Base-by-base conservation (phyloP, 2,888 invertebrate species). In the Biston stratarius region DNA sequence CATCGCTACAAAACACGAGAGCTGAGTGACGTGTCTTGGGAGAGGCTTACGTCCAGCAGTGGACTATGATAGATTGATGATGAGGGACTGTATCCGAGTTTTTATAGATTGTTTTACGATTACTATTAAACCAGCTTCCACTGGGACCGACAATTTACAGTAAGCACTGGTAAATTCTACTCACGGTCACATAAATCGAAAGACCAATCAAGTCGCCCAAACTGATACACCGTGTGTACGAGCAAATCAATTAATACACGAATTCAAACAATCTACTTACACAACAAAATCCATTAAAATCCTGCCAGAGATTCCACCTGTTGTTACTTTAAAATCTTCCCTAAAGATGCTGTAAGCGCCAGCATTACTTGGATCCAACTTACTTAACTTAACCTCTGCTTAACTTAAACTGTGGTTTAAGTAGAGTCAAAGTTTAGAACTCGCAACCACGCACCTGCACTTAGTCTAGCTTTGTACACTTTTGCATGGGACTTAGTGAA, bases 361-460 rank as follows among this genome's bases (percentile, higher is more conserved):
- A 15, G 24, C 49, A 34, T 49, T 59, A 49, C 59, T 59, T 59
- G 49, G 38, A 36, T 14, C 40, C 49, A 59, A 59, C 59, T 59
- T 59, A 38, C 12, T 10, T 3, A 24, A 24, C 24, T 24, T 24
- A 24, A 24, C 24, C 24, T 24, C 24, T 24, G 24, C 24, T 24
- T 58, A 58, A 57, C 64, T 63, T 62, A 66, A 59, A 64, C 62
- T 56, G 64, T 64, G 64, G 73, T 66, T 64, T 66, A 56, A 59
- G 64, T 59, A 47, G 49, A 57, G 65, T 62, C 67, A 63, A 73
- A 68, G 73, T 76, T 73, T 67, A 61, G 15, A 67, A 67, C 70
- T 74, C 70, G 44, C 60, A 75, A 75, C 76, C 74, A 72, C 73
- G 76, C 77, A 73, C 70, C 76, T 74, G 76, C 69, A 76, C 74